Evolutionary conservation across 2,888 invertebrate genomes (phyloP), one percentile per base, ranked within the genome.

Genomic region (Lissocephala sabroskyi): DNA sequence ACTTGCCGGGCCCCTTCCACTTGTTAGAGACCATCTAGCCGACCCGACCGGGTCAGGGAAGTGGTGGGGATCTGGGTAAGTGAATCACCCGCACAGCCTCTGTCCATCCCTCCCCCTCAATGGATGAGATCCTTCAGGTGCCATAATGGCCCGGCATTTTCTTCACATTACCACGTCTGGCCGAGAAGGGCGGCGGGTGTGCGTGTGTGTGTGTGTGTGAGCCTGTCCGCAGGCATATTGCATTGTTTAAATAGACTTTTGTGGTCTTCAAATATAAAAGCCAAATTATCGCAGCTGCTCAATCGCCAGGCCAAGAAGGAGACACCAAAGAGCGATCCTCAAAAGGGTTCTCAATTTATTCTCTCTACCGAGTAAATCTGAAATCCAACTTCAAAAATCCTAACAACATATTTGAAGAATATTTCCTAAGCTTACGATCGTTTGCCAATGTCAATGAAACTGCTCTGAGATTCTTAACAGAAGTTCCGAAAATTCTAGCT

Each of bases 201-300:
- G 74, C 65, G 77, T 70, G 77, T 71, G 71, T 43, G 29, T 48
- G 45, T 42, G 39, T 51, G 43, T 46, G 47, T 50, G 40, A 32
- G 50, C 54, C 52, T 53, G 41, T 63, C 65, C 77, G 66, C 56
- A 51, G 59, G 73, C 66, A 46, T 44, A 41, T 57, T 57, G 70
- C 79, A 79, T 79, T 79, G 79, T 79, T 78, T 79, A 73, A 73
- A 67, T 64, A 73, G 73, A 75, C 70, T 64, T 77, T 7, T 64
- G 60, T 65, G 56, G 66, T 61, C 71, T 74, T 73, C 67, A 78
- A 77, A 79, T 73, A 75, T 78, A 70, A 63, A 75, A n/a, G n/a
- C n/a, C n/a, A n/a, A 65, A 73, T 79, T 79, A 78, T 79, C 74
- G 66, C 67, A 59, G 65, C 77, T 67, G 62, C 65, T 63, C 57